A percentile compares a stretch with the other conserved stretches of the same genome.
Evolutionary conservation across 2,888 invertebrate genomes (phyloP).

Genomic region (Eutolmus rufibarbis): DNA sequence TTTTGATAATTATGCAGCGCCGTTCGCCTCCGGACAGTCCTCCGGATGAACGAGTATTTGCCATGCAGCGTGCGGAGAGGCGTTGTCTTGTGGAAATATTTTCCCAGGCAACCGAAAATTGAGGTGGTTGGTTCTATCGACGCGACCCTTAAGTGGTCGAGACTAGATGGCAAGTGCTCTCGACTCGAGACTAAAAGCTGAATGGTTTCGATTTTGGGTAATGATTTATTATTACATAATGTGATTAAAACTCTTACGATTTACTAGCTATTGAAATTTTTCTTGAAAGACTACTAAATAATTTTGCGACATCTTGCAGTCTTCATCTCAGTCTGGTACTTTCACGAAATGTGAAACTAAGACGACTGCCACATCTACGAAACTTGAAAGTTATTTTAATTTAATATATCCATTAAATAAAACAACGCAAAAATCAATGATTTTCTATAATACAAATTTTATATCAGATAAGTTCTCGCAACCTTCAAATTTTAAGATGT

Average conservation of each 20-base stretch:
- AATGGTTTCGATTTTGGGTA: not conserved
- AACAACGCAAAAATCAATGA: no score
- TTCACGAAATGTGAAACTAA: no score
- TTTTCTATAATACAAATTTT: no score
- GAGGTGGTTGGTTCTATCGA: conserved; percentile 22
- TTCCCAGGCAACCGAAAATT: conserved; percentile 15
- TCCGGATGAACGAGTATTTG: conserved; percentile 8
- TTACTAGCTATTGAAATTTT: not conserved
- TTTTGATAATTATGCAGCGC: conserved; percentile 11
- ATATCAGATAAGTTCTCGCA: no score
- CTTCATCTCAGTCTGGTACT: no score
- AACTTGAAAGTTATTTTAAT: no score
- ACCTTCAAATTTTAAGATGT: no score
- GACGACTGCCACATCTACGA: no score
- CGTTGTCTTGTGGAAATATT: not conserved
- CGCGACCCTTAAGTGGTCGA: conserved; percentile 7
- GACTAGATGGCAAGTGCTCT: not conserved
- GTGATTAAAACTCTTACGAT: not conserved
- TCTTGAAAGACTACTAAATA: no score
- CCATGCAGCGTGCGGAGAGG: not conserved
- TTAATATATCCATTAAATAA: no score
- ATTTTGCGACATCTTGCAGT: no score
- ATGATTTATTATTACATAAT: not conserved
- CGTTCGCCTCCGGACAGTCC: not conserved
- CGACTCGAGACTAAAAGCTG: not conserved